phyloP scores from a whole-genome alignment of 2,797 vertebrate genomes.

The Gallinago stenura region DNA sequence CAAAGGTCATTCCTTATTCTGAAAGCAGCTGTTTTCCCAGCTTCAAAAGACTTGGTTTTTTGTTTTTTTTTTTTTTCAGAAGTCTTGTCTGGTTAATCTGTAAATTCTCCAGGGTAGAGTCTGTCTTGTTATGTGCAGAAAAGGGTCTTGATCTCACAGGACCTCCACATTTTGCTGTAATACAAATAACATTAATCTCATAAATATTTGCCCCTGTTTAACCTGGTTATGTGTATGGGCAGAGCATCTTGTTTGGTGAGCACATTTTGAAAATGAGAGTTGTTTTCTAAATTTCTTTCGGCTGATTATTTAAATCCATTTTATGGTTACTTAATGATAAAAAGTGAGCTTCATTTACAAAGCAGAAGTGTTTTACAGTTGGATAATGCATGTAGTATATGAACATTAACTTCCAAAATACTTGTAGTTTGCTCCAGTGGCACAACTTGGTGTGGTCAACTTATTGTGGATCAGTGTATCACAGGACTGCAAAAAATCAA shows the following conservation, averaged over 20 bases:
- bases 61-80: neutral
- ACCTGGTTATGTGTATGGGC: neutral
- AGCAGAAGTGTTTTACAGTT: neutral
- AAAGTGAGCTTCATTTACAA: neutral
- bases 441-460: neutral
- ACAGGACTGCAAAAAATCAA: neutral
- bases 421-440: neutral
- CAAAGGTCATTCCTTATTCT: neutral
- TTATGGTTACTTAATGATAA: neutral
- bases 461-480: neutral
- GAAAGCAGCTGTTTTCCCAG: neutral
- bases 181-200: neutral
- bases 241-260: neutral
- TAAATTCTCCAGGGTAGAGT: neutral
- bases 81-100: neutral
- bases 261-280: neutral
- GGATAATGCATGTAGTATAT: neutral
- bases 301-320: neutral
- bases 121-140: neutral
- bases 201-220: neutral
- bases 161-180: neutral
- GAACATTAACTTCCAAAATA: neutral
- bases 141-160: neutral
- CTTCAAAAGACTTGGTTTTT: neutral
- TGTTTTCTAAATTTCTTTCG: constrained; percentile 10